phyloP scores from a whole-genome alignment of 2,113 vertebrate species.

The Pteruthius melanotis region DNA sequence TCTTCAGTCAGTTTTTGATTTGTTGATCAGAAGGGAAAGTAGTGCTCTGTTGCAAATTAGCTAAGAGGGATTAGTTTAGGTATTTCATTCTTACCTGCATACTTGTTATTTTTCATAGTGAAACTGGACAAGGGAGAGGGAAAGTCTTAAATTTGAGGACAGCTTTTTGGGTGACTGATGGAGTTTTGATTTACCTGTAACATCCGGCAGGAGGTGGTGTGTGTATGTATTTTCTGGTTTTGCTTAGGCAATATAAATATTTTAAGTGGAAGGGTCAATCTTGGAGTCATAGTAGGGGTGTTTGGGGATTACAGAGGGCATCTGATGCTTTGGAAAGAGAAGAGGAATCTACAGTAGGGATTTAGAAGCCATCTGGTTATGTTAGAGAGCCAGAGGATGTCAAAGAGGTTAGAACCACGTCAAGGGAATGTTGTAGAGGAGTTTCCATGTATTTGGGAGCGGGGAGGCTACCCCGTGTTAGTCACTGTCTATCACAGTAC shows the following conservation, averaged over 20 bases:
- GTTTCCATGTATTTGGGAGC: neutral
- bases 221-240: neutral
- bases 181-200: neutral
- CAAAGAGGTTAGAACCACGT: neutral
- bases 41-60: neutral
- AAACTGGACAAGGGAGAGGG: neutral
- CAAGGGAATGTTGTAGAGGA: neutral
- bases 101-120: neutral
- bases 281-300: neutral
- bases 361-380: neutral
- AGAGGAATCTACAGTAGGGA: no score
- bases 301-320: neutral
- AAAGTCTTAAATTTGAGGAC: neutral
- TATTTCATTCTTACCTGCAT: neutral
- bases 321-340: neutral
- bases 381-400: neutral
- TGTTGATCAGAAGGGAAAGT: neutral
- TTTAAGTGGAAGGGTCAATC: neutral
- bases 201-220: neutral
- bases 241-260: neutral
- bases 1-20: neutral
- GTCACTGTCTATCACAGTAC: neutral
- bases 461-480: fast-evolving
- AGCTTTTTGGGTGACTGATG: neutral
- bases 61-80: neutral